A percentile compares a stretch with the other conserved stretches of the same genome.
Conservation (phyloP, 2,888 invertebrate genomes). For the Cheilosia vernalis region DNA sequence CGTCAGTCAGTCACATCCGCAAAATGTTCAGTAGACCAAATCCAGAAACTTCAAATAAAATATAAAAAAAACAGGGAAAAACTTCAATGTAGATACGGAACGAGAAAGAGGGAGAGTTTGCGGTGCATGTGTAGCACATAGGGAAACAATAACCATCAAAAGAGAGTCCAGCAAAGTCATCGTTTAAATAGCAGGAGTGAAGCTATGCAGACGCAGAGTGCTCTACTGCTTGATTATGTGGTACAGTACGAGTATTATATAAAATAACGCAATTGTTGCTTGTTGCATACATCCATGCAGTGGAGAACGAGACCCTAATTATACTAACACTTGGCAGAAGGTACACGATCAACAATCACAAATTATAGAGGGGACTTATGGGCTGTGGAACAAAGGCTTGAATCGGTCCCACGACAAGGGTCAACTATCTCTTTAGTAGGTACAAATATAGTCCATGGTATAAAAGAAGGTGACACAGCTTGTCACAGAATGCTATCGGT, state of each 20-base stretch:
- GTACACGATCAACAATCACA: background rate
- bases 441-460: background rate
- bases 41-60: constrained; percentile 36
- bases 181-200: constrained; percentile 2
- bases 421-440: background rate
- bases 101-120: constrained; percentile 31
- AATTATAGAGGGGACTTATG: background rate
- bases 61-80: constrained; percentile 36
- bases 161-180: constrained; percentile 6
- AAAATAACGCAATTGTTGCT: constrained; percentile 4
- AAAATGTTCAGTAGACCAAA: constrained; percentile 71
- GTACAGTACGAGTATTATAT: background rate
- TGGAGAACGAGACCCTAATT: background rate
- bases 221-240: constrained; percentile 1
- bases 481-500: too few species aligned
- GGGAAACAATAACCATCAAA: constrained; percentile 18
- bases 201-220: background rate
- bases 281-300: constrained; percentile 1
- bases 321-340: background rate
- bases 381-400: background rate
- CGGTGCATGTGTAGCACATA: constrained; percentile 19
- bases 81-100: constrained; percentile 44
- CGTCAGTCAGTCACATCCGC: constrained; percentile 67
- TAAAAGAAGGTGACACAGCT: too few species aligned
- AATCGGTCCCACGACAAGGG: constrained; percentile 3